Evolutionary conservation across 2,888 invertebrate species (phyloP), one percentile per base, ranked within the genome.

Genomic region (Tinea trinotella): DNA sequence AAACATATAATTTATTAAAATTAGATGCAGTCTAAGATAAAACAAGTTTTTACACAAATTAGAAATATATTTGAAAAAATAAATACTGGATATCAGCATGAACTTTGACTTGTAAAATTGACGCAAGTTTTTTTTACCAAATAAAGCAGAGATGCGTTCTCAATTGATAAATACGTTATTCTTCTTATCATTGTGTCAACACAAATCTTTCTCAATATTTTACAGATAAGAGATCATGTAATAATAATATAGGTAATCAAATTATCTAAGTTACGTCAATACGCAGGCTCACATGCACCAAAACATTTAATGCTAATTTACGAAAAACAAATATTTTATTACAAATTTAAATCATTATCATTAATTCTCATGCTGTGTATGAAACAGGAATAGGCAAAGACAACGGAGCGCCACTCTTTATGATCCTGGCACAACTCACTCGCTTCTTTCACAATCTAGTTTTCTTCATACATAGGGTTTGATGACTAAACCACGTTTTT

Each of bases 121-220:
- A 46, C 46, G 46, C 46, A 19, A 46, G 44, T 46, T 19, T 15
- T n/a, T n/a, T 4, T 19, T 46, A 18, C n/a, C n/a, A 46, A 15
- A 46, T 4, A n/a, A 46, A 1, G 19, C 17, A 17, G n/a, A 46
- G 17, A 46, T 46, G 46, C 46, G 46, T 46, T 46, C 46, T 19
- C 46, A 46, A 46, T 46, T 46, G 46, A 46, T 46, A 18, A 46
- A 46, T 7, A 46, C 19, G 17, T 18, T 18, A 46, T 19, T 18
- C 19, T 46, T 7, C n/a, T 19, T 46, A 46, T 46, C 46, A 15
- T 46, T 19, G 18, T 46, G 40, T 46, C 19, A 18, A 46, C 19
- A 46, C 19, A 19, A 46, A 46, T 46, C 46, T 46, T 46, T 40
- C 40, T 40, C 40, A 40, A 40, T n/a, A 40, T 40, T 40, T n/a